A percentile compares a stretch with the other conserved stretches of the same genome.
phyloP scores from a whole-genome alignment of 1,140 invertebrate species.

The Zaprionus tsacasi region DNA sequence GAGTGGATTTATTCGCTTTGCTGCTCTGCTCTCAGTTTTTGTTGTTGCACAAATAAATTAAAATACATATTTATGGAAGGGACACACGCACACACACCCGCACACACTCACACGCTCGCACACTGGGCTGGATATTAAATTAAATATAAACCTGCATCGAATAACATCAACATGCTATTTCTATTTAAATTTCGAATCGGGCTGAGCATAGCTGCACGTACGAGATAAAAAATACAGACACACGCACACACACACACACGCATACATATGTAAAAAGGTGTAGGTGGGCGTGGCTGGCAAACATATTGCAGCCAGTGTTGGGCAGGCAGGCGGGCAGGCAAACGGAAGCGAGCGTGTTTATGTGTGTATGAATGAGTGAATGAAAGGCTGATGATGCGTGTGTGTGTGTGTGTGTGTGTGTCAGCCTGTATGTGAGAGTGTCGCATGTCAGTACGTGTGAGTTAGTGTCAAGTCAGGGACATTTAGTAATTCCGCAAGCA shows the following conservation, averaged over 20 bases:
- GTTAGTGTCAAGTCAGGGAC: conserved; percentile 80
- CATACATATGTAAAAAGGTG: conserved; percentile 19
- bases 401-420: not conserved
- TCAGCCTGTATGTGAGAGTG: conserved; percentile 26
- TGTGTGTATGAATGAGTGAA: conserved; percentile 56
- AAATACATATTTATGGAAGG: conserved; percentile 61
- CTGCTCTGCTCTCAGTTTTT: conserved; percentile 34
- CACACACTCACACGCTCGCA: conserved; percentile 2
- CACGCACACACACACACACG: conserved; percentile 4
- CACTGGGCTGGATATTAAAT: conserved; percentile 62
- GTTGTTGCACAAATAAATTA: conserved; percentile 58
- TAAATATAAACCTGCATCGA: conserved; percentile 79
- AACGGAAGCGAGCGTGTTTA: conserved; percentile 40
- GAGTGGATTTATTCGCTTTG: conserved; percentile 40
- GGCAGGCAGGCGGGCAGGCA: conserved; percentile 54
- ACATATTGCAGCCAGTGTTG: conserved; percentile 75
- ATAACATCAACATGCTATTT: conserved; percentile 79
- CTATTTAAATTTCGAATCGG: conserved; percentile 75
- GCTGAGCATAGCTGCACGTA: conserved; percentile 69
- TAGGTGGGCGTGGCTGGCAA: conserved; percentile 57
- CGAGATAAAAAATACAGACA: conserved; percentile 68
- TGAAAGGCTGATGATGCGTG: conserved; percentile 61
- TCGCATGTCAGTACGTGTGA: conserved; percentile 41
- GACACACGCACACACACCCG: not conserved
- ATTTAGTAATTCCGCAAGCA: conserved; percentile 80